Evolutionary conservation across 1,140 invertebrate genomes (phyloP), one percentile per base, ranked within the genome.

Genomic region (Ips nitidus): DNA sequence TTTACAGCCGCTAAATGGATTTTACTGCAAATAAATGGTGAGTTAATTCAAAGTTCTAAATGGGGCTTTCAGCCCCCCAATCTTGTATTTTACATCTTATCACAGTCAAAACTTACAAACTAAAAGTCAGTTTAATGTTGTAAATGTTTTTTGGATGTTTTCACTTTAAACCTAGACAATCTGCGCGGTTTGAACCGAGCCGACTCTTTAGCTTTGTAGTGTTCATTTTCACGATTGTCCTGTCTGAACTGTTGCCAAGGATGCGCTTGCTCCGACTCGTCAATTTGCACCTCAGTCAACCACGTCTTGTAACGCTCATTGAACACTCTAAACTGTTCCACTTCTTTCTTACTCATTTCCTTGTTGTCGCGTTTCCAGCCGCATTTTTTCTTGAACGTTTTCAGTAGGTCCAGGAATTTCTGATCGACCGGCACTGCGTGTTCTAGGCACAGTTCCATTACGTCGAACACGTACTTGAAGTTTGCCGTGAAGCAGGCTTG

Each of bases 381-480:
- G 66, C 82, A 77, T 45, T 81, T 73, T 71, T 79, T 76, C 66
- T 83, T 80, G 74, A 87, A 88, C 53, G 82, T 77, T 38, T 85
- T 80, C 43, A 91, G 76, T 72, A 83, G 84, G 50, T 84, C 77
- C 0, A 89, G 75, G 57, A 89, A 87, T 6, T 80, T 61, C 63
- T 83, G 75, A 68, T 87, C 86, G 1, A 89, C 85, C 73, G 81
- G 80, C 1, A 94, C 79, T 69, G 86, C 79, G 75, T 89, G 86
- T 62, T 81, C 75, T 55, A 82, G 82, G 60, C 88, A 85, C 52
- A 86, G 77, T 71, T 91, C 81, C 83, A 95, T 85, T 38, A 94
- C 80, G 72, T 86, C 84, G 3, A 87, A 74, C 37, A 93, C 79
- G 76, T 90, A 93, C 0, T 75, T 62, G 77, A 91, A 91, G 56